A percentile compares a stretch with the other conserved stretches of the same genome.
These are phyloP conservation scores for Lochmaea crataegi DNA, from an alignment of 2,888 invertebrate genomes.

Conservation along the genomic window DNA sequence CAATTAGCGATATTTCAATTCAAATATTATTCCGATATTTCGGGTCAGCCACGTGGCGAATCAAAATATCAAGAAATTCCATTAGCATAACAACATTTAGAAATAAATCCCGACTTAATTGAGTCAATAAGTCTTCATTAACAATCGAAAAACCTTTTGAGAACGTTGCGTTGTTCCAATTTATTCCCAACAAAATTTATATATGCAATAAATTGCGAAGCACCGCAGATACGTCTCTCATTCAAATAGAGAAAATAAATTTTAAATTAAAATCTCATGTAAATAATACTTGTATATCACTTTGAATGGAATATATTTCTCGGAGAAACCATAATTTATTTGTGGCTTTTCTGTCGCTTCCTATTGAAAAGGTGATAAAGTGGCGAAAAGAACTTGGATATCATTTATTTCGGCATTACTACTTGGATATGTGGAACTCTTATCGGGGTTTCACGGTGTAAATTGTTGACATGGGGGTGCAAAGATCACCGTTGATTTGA, in stretches of 20 bases:
- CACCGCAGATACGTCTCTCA: slow-evolving; percentile 32
- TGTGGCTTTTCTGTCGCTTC: slow-evolving; percentile 33
- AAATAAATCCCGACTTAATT: slow-evolving; percentile 27
- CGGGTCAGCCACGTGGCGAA: background rate
- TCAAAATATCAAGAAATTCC: slow-evolving; percentile 49
- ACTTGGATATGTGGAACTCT: slow-evolving; percentile 15
- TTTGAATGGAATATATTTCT: slow-evolving; percentile 39
- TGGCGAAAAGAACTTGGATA: slow-evolving; percentile 15
- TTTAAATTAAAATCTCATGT: slow-evolving; percentile 43
- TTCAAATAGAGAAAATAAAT: slow-evolving; percentile 36
- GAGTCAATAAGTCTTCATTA: slow-evolving; percentile 30
- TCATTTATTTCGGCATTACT: slow-evolving; percentile 15
- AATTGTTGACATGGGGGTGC: slow-evolving; percentile 16
- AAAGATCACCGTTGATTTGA: no score
- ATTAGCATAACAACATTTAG: slow-evolving; percentile 1
- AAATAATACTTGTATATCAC: slow-evolving; percentile 44
- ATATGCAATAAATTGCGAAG: slow-evolving; percentile 40
- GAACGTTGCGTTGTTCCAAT: slow-evolving; percentile 29
- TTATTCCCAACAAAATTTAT: slow-evolving; percentile 33
- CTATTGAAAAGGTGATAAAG: slow-evolving; percentile 36
- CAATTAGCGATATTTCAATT: no score
- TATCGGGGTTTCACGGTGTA: slow-evolving; percentile 18
- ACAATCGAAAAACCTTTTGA: slow-evolving; percentile 30
- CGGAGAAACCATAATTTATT: slow-evolving; percentile 40
- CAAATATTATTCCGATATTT: no score